These are phyloP conservation scores for Saiga tatarica DNA, from an alignment of 2,113 vertebrate species.

Conservation along the genomic window DNA sequence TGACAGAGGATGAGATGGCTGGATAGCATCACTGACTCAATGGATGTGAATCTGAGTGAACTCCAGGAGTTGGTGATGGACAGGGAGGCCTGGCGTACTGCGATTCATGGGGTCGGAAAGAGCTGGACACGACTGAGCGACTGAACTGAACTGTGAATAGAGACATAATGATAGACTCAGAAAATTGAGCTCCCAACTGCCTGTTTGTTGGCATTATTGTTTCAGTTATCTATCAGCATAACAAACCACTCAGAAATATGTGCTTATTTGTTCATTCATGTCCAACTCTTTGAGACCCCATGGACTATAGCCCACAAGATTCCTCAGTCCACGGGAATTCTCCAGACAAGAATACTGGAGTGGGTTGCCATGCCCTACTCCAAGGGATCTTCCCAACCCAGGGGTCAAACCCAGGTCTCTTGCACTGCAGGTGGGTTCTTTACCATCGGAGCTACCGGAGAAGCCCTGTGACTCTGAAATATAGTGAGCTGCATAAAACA, in stretches of 20 bases:
- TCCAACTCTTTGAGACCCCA: neutral
- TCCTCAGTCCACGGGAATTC: neutral
- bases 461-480: neutral
- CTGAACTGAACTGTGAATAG: neutral
- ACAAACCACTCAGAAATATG: neutral
- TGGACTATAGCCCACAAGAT: neutral
- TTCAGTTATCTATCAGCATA: neutral
- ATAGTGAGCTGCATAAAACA: neutral
- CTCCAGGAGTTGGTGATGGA: too few species aligned
- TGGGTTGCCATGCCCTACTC: neutral
- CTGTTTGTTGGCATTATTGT: neutral
- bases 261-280: neutral
- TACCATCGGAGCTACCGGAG: neutral
- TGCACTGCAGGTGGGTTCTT: neutral
- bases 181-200: neutral
- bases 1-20: too few species aligned
- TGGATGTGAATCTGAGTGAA: too few species aligned
- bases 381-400: neutral
- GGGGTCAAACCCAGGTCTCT: neutral
- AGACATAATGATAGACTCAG: neutral
- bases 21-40: too few species aligned
- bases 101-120: too few species aligned
- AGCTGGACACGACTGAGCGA: fast-evolving
- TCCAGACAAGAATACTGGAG: neutral
- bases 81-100: too few species aligned